These are phyloP conservation scores for Achroia grisella DNA, from an alignment of 1,140 invertebrate genomes.

Conservation along the genomic window DNA sequence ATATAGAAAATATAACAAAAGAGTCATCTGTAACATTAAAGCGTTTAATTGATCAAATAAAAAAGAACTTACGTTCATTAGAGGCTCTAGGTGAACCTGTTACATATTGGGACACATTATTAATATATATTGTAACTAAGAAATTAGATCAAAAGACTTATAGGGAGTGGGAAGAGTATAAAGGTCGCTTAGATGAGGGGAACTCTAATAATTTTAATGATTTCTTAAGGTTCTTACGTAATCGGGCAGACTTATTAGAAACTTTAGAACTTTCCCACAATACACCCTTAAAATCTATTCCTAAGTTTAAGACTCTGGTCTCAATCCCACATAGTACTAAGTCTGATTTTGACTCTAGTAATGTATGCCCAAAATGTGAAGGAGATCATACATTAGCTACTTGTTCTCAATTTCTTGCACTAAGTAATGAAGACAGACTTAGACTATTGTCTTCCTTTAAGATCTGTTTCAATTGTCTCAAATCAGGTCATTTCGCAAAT, in stretches of 20 bases:
- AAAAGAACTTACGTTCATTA: conserved; percentile 16
- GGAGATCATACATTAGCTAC: conserved; percentile 15
- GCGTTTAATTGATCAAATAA: conserved; percentile 17
- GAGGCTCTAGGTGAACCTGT: conserved; percentile 15
- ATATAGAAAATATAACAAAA: conserved; percentile 10
- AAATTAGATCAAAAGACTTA: conserved; percentile 17
- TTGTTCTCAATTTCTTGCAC: conserved; percentile 20
- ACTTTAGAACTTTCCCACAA: conserved; percentile 12
- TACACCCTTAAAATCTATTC: not conserved
- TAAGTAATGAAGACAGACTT: conserved; percentile 15
- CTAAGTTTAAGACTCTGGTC: conserved; percentile 2
- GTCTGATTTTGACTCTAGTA: not conserved
- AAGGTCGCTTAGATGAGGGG: conserved; percentile 6
- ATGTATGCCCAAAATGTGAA: conserved; percentile 14
- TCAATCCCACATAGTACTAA: too few species aligned
- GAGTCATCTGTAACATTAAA: conserved; percentile 19
- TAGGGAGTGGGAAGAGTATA: conserved; percentile 16
- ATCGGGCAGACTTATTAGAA: conserved; percentile 15
- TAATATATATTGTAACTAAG: conserved; percentile 21
- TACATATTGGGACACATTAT: conserved; percentile 18
- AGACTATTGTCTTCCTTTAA: conserved; percentile 17
- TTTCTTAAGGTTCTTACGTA: conserved; percentile 16
- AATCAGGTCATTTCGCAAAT: conserved; percentile 22
- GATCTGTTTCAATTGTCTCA: conserved; percentile 26
- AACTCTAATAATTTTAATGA: conserved; percentile 5